Evolutionary conservation across 2,797 vertebrate genomes (phyloP), one percentile per base, ranked within the genome.

Genomic region (Botia almorhae): DNA sequence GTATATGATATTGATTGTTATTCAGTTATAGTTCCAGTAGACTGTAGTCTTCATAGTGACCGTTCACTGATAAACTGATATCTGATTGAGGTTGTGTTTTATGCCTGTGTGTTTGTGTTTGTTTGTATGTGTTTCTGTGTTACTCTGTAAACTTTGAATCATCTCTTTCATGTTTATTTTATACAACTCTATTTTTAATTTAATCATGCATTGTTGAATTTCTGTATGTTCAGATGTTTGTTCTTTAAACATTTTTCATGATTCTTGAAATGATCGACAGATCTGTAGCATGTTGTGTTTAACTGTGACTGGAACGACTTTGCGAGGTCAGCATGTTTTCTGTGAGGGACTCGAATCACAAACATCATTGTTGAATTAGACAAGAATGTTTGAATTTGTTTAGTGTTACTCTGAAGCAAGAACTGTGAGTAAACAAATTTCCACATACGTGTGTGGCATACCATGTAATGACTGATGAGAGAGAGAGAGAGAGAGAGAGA

Each of bases 121-220:
- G 56, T 23, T 17, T 7, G 68, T 39, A 11, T 14, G 21, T 55
- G 23, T 23, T 39, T 50, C 10, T 65, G 51, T 19, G 67, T 33
- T 58, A 63, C 72, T 48, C 36, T 63, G 58, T 23, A 69, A 53
- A 10, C 11, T 26, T 17, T 26, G 29, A 72, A 39, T 65, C 10
- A 64, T 17, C 39, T 50, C 61, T 33, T 61, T 61, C 26, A 36
- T 67, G 60, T 80, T 80, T n/a, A n/a, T 65, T 23, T 63, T 0
- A 19, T 16, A 58, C n/a, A 36, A 73, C 53, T 60, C 5, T 43
- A 73, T 65, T 81, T 81, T 72, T 77, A 65, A 76, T 81, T 55
- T 14, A 29, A 50, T 71, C 43, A 69, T 77, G 36, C 12, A 81
- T 76, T 72, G 72, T 83, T 60, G 56, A 69, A 13, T 60, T 13